These are phyloP conservation scores for Alouatta palliata DNA, from an alignment of 2,113 vertebrate genomes.

Conservation along the genomic window DNA sequence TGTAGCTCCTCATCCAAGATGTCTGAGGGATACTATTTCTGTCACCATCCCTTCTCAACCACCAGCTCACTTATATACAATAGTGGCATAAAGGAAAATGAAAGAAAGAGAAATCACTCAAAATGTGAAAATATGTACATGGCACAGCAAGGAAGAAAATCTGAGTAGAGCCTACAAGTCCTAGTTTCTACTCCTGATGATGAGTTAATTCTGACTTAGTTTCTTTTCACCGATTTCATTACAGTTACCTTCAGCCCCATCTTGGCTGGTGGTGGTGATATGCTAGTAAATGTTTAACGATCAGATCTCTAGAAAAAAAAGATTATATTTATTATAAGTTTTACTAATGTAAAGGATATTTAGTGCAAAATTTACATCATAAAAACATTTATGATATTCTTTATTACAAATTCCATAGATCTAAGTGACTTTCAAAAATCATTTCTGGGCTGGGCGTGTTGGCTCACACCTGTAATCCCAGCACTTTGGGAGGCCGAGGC, in stretches of 20 bases:
- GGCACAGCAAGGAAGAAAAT: neutral
- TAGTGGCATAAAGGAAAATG: constrained; percentile 2
- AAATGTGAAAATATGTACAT: neutral
- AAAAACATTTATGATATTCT: neutral
- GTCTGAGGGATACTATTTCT: neutral
- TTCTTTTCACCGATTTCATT: neutral
- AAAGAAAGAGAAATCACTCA: neutral
- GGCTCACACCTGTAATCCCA: too few relatives aligned
- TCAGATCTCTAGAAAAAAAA: neutral
- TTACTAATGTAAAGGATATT: neutral
- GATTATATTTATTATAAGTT: neutral
- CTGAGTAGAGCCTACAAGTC: neutral
- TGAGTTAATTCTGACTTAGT: neutral
- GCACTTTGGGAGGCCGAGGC: too few relatives aligned
- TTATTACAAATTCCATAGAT: neutral
- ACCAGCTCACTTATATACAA: neutral
- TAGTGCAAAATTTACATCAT: neutral
- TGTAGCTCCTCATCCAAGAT: neutral
- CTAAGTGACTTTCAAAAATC: neutral
- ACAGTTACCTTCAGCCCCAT: neutral
- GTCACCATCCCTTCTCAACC: neutral
- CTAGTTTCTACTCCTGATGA: neutral
- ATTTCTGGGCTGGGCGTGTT: neutral
- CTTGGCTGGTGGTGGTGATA: neutral
- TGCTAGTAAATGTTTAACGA: neutral